A percentile compares a stretch with the other conserved stretches of the same genome.
Conservation (phyloP, 2,113 vertebrate genomes). For the Forbesichthys papilliferus region DNA sequence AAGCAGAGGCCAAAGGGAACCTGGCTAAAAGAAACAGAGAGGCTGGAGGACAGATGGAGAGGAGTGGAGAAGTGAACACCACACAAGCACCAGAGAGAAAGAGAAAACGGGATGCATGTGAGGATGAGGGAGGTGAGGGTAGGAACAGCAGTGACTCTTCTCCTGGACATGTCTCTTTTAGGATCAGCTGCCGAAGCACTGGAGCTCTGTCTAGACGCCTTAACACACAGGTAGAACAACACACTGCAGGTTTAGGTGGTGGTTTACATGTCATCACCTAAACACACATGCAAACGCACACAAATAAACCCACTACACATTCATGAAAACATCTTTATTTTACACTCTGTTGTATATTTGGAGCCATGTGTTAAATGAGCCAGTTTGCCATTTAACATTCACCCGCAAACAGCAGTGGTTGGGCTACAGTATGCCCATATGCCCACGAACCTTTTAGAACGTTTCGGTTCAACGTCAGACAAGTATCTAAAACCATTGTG, state of each 20-base stretch:
- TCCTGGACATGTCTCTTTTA: slow-evolving; percentile 67
- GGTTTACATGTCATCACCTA: no score
- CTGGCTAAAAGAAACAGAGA: neutral
- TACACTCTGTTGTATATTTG: no score
- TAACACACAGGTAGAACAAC: slow-evolving; percentile 78
- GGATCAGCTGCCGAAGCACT: slow-evolving; percentile 89
- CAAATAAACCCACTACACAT: no score
- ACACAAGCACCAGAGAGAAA: neutral
- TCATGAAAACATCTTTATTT: no score
- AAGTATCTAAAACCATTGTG: neutral
- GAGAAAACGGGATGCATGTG: slow-evolving; percentile 4
- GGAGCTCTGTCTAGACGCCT: slow-evolving; percentile 78
- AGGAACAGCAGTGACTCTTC: neutral
- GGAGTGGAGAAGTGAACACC: neutral
- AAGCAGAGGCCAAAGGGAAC: neutral
- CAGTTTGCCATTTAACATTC: no score
- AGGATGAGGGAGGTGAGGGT: neutral
- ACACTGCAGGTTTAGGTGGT: neutral
- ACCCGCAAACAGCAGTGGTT: no score
- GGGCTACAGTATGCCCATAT: no score
- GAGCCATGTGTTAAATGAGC: no score
- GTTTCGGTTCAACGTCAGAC: no score
- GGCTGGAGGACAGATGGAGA: neutral
- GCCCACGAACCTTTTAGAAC: no score
- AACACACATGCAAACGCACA: neutral